phyloP scores from a whole-genome alignment of 2,113 vertebrate species.

The Zootoca vivipara region DNA sequence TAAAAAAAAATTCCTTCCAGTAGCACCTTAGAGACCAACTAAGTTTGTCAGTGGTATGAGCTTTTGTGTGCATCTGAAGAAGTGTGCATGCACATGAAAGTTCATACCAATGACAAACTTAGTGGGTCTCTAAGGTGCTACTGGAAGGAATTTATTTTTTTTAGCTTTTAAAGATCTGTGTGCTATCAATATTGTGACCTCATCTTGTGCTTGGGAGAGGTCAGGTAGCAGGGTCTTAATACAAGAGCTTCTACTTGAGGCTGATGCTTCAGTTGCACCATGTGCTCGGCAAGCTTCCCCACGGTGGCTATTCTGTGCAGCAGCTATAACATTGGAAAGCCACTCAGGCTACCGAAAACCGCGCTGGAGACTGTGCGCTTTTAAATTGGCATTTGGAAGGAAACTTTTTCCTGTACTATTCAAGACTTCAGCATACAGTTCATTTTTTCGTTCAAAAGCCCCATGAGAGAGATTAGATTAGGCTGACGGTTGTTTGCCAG shows the following conservation, averaged over 20 bases:
- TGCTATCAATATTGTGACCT: neutral
- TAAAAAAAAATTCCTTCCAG: no score
- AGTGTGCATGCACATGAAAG: no score
- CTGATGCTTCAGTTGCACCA: neutral
- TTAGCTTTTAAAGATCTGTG: neutral
- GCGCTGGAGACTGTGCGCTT: no score
- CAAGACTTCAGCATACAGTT: neutral
- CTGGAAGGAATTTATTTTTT: no score
- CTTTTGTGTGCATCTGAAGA: no score
- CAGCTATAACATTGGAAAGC: neutral
- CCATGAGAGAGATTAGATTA: neutral
- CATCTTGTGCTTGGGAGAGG: no score
- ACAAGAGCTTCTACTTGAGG: neutral
- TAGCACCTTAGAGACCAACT: no score
- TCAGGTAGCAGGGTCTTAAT: neutral
- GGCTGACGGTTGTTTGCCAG: neutral
- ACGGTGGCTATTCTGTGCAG: neutral
- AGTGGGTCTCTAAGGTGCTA: no score
- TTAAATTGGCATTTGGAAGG: neutral
- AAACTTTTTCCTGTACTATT: neutral
- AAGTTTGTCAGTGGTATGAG: no score
- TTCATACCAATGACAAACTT: no score
- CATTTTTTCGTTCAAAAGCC: neutral
- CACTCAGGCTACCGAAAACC: neutral
- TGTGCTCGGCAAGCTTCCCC: neutral